Percentiles rank a stretch among this genome's conserved stretches.
phyloP scores from a whole-genome alignment of 2,797 vertebrate genomes.

The Tenualosa ilisha region DNA sequence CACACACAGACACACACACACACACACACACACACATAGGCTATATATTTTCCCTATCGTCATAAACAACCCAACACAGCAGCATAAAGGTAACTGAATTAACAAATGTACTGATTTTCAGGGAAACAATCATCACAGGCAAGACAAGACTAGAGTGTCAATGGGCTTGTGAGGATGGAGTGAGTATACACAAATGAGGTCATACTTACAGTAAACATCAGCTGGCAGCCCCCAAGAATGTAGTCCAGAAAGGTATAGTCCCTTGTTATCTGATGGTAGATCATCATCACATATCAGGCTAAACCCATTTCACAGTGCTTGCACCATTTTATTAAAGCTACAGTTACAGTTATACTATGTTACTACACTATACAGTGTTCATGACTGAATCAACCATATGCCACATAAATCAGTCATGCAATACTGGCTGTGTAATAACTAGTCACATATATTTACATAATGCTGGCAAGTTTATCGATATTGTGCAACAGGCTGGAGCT shows the following conservation, averaged over 20 bases:
- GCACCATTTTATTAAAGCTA: constrained; percentile 9
- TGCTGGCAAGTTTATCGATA: background rate
- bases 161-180: background rate
- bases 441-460: constrained; percentile 2
- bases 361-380: background rate
- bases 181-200: constrained; percentile 21
- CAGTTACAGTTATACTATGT: background rate
- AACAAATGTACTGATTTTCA: too few species aligned
- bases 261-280: constrained; percentile 81
- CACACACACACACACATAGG: too few species aligned
- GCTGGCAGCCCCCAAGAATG: constrained; percentile 95
- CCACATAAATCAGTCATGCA: background rate
- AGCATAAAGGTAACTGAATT: too few species aligned
- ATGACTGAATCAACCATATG: background rate
- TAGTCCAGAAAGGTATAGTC: constrained; percentile 98
- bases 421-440: background rate
- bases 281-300: constrained; percentile 29
- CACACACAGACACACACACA: too few species aligned
- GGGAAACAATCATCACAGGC: too few species aligned
- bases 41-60: too few species aligned
- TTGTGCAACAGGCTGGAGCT: constrained; percentile 8
- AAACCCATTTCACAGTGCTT: background rate
- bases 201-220: constrained; percentile 97
- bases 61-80: too few species aligned
- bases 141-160: background rate